Percentiles rank a stretch among this genome's conserved stretches.
Evolutionary conservation across 2,113 vertebrate species (phyloP).

Genomic region (Clinocottus analis): DNA sequence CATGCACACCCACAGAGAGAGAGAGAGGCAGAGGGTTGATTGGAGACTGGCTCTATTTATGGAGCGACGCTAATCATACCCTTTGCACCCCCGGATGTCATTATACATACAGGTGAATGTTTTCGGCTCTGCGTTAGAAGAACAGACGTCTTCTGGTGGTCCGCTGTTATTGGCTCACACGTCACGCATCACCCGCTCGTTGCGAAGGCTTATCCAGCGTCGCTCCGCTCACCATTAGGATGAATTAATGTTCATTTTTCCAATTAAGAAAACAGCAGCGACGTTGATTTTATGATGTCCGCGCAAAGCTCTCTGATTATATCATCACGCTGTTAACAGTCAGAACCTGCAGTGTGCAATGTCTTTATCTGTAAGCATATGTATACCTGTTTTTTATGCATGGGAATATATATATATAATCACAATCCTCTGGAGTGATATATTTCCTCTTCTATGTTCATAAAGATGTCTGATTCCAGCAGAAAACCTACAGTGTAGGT

Average conservation of each 20-base stretch:
- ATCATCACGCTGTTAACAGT: background rate
- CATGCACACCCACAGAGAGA: background rate
- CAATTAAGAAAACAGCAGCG: conserved; percentile 25
- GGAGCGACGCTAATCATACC: conserved; percentile 20
- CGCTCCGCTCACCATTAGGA: background rate
- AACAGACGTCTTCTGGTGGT: background rate
- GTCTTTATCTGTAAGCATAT: background rate
- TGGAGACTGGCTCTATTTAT: conserved; percentile 53
- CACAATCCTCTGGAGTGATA: background rate
- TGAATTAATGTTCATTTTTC: conserved; percentile 40
- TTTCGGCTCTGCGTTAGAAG: conserved; percentile 20
- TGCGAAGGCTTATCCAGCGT: background rate
- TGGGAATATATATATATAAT: background rate
- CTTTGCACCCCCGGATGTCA: conserved; percentile 16
- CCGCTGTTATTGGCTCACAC: background rate
- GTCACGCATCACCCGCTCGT: conserved; percentile 13
- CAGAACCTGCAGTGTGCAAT: background rate
- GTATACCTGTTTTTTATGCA: background rate
- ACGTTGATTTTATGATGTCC: conserved; percentile 18
- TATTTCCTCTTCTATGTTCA: background rate
- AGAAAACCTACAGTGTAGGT: background rate
- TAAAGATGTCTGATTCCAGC: background rate
- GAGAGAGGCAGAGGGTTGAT: conserved; percentile 16
- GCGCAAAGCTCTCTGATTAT: conserved; percentile 44
- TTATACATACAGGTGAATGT: conserved; percentile 28